Percentiles rank a stretch among this genome's conserved stretches.
Conservation (phyloP, 2,888 invertebrate genomes). For the Rapana venosa region DNA sequence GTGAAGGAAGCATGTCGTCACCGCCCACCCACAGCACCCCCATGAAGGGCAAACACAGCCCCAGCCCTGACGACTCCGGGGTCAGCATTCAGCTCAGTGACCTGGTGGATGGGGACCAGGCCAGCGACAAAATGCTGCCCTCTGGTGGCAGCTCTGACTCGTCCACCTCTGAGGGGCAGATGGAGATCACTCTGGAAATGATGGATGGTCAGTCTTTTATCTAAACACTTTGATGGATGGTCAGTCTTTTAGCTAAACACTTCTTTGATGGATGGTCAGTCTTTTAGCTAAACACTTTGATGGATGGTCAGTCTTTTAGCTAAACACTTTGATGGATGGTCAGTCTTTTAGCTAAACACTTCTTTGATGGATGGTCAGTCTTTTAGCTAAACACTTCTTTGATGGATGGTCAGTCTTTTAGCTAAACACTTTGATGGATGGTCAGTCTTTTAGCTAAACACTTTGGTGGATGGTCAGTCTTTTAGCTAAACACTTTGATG, state of each 20-base stretch:
- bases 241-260: not conserved
- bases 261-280: not conserved
- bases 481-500: not conserved
- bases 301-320: not conserved
- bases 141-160: not conserved
- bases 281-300: not conserved
- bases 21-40: slow-evolving; percentile 45
- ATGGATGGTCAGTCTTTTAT: slow-evolving; percentile 22
- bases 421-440: not conserved
- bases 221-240: not conserved
- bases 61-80: slow-evolving; percentile 46
- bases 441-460: not conserved
- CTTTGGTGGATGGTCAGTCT: not conserved
- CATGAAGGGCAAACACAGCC: slow-evolving; percentile 25
- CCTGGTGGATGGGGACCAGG: slow-evolving; percentile 13
- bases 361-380: not conserved
- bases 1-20: slow-evolving; percentile 27
- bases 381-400: not conserved
- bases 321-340: not conserved
- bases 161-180: not conserved
- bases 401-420: slow-evolving; percentile 21
- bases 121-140: slow-evolving; percentile 27
- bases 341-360: not conserved
- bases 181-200: slow-evolving; percentile 12
- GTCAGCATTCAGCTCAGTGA: slow-evolving; percentile 47